Percentiles rank a stretch among this genome's conserved stretches.
phyloP scores from a whole-genome alignment of 2,797 vertebrate genomes.

The Cossypha caffra region DNA sequence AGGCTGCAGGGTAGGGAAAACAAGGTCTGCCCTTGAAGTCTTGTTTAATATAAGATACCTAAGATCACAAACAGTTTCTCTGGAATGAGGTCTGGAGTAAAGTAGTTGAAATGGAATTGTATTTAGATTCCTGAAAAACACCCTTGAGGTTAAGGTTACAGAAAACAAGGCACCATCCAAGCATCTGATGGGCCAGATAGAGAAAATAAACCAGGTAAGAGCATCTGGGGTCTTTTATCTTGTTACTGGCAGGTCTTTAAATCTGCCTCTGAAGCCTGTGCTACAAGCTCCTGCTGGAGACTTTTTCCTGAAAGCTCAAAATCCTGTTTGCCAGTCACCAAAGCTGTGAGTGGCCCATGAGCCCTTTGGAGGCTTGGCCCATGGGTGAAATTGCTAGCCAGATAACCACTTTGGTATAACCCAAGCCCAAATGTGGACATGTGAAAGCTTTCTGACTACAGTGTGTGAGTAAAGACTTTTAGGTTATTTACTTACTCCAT shows the following conservation, averaged over 20 bases:
- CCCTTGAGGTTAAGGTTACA: not conserved
- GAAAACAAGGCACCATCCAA: not conserved
- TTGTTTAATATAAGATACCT: not conserved
- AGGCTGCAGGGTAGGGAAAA: not conserved
- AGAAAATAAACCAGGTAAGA: not conserved
- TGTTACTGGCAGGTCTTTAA: not conserved
- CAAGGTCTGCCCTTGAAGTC: not conserved
- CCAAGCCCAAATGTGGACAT: not conserved
- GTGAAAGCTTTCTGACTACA: not conserved
- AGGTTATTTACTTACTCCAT: not conserved
- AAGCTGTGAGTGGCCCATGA: not conserved
- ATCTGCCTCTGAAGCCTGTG: not conserved
- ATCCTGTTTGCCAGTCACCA: not conserved
- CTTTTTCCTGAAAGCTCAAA: not conserved
- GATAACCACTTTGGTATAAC: not conserved
- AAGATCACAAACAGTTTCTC: not conserved
- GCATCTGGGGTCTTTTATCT: not conserved
- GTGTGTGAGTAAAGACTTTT: not conserved
- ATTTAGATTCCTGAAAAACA: not conserved
- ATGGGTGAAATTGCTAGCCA: not conserved
- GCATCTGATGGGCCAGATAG: not conserved
- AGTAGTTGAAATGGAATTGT: not conserved
- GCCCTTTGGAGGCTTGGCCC: not conserved
- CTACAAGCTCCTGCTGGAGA: not conserved
- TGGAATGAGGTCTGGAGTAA: not conserved